Evolutionary conservation across 2,113 vertebrate genomes (phyloP).

Genomic region (Rhinoptilus africanus): DNA sequence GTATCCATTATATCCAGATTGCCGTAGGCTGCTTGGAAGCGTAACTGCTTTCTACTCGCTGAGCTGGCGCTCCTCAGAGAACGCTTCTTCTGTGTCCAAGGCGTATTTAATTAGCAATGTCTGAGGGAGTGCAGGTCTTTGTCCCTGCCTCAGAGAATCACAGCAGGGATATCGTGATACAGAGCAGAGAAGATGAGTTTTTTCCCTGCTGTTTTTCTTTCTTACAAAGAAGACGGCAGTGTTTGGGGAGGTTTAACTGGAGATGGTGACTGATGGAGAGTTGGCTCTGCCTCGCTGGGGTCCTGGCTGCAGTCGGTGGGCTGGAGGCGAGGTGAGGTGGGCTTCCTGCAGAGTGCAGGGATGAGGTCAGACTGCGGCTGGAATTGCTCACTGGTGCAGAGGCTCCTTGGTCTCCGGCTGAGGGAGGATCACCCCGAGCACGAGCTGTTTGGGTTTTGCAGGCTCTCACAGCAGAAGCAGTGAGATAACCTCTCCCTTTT

Average conservation of each 20-base stretch:
- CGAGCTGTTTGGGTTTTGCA: fast-evolving
- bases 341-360: not conserved
- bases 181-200: not conserved
- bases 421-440: not conserved
- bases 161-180: not conserved
- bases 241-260: not conserved
- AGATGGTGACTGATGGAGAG: not conserved
- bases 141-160: not conserved
- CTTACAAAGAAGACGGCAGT: not conserved
- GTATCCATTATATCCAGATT: not conserved
- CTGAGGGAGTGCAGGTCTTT: not conserved
- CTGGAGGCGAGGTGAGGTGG: not conserved
- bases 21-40: not conserved
- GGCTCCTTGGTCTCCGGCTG: not conserved
- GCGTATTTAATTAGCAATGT: conserved; percentile 12
- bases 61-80: not conserved
- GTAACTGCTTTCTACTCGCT: not conserved
- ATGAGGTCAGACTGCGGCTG: not conserved
- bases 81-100: not conserved
- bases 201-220: not conserved
- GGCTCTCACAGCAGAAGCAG: not conserved
- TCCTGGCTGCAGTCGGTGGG: not conserved
- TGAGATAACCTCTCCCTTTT: not conserved
- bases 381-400: not conserved
- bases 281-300: not conserved